Conservation (phyloP, 1,140 invertebrate species). For the Drosophila mauritiana region DNA sequence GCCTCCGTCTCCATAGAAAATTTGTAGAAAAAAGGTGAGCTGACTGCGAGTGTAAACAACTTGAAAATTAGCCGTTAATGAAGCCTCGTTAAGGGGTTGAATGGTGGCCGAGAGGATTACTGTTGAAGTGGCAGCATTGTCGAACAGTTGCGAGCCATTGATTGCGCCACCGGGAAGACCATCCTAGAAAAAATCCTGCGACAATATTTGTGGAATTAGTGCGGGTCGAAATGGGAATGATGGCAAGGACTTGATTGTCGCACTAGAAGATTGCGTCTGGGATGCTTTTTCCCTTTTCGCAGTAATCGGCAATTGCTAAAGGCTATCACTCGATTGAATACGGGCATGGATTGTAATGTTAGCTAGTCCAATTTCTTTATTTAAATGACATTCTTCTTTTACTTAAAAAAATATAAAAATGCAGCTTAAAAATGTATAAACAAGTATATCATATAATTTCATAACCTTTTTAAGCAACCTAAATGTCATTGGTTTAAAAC, state of each 20-base stretch:
- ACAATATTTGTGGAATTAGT: conserved; percentile 75
- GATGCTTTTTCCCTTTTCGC: conserved; percentile 9
- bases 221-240: conserved; percentile 41
- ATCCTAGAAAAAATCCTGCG: conserved; percentile 27
- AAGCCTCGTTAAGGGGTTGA: conserved; percentile 68
- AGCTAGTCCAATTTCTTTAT: no score
- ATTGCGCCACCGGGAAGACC: conserved; percentile 45
- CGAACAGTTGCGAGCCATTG: conserved; percentile 41
- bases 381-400: no score
- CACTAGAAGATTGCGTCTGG: conserved; percentile 11
- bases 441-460: no score
- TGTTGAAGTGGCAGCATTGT: conserved; percentile 34
- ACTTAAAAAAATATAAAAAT: no score
- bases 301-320: conserved; percentile 15
- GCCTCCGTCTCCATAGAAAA: conserved; percentile 32
- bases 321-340: conserved; percentile 17
- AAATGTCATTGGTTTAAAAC: no score
- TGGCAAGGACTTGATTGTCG: conserved; percentile 41
- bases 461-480: no score
- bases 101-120: conserved; percentile 45
- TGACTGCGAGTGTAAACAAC: conserved; percentile 71
- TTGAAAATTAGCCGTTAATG: conserved; percentile 80
- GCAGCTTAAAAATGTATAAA: no score
- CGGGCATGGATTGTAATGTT: neutral
- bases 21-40: conserved; percentile 45